Conservation (phyloP, 2,888 invertebrate species). For the Agrenia bidenticulata region DNA sequence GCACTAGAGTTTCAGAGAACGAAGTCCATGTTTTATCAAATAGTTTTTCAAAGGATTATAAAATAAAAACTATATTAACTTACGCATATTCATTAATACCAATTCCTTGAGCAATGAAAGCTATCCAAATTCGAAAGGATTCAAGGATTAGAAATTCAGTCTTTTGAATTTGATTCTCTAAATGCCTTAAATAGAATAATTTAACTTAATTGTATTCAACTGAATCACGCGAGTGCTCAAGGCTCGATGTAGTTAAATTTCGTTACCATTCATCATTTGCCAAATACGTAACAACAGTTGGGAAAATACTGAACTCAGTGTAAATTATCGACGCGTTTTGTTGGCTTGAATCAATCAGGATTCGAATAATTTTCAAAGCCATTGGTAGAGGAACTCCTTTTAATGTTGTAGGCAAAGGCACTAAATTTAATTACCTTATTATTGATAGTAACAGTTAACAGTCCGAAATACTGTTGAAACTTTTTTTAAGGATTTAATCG, state of each 20-base stretch:
- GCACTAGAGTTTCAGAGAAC: slow-evolving; percentile 15
- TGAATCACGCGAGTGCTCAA: too few relatives aligned
- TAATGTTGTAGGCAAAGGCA: not conserved
- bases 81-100: slow-evolving; percentile 41
- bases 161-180: slow-evolving; percentile 23
- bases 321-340: slow-evolving; percentile 31
- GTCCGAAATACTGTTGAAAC: too few relatives aligned
- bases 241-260: not conserved
- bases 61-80: not conserved
- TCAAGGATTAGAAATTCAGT: slow-evolving; percentile 35
- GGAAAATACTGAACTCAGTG: slow-evolving; percentile 27
- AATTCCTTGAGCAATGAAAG: slow-evolving; percentile 28
- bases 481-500: too few relatives aligned
- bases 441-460: not conserved
- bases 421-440: not conserved
- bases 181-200: slow-evolving; percentile 6
- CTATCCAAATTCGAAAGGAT: slow-evolving; percentile 37
- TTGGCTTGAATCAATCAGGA: slow-evolving; percentile 28
- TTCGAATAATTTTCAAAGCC: slow-evolving; percentile 34
- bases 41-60: not conserved
- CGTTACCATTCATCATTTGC: slow-evolving; percentile 36
- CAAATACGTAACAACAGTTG: slow-evolving; percentile 34
- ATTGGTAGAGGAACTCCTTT: slow-evolving; percentile 28
- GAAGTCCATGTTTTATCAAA: too few relatives aligned
- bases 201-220: too few relatives aligned